Conservation (phyloP, 1,140 invertebrate genomes). For the Diabrotica undecimpunctata region DNA sequence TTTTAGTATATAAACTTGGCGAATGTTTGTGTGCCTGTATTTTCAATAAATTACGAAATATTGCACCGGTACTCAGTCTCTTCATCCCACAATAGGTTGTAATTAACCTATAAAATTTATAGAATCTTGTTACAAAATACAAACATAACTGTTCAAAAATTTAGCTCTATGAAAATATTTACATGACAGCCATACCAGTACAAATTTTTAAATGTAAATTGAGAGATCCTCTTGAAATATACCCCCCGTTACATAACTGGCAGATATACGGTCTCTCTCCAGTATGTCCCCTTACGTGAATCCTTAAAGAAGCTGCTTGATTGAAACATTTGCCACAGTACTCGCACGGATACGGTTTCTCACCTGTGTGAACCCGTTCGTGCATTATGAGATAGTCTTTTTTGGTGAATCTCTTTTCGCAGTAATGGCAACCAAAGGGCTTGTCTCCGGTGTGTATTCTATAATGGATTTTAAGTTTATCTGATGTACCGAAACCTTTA, state of each 20-base stretch:
- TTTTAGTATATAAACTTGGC: no score
- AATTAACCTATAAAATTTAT: no score
- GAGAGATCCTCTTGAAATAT: slow-evolving; percentile 36
- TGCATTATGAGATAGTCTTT: slow-evolving; percentile 57
- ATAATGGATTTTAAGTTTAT: slow-evolving; percentile 60
- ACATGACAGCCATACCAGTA: slow-evolving; percentile 15
- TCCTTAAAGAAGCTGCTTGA: slow-evolving; percentile 46
- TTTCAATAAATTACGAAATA: no score
- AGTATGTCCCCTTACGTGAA: slow-evolving; percentile 50
- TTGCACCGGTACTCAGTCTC: no score
- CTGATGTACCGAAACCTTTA: slow-evolving; percentile 55
- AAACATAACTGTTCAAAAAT: no score
- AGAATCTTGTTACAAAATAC: no score
- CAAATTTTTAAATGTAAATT: slow-evolving; percentile 43
- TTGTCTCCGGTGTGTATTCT: slow-evolving; percentile 55
- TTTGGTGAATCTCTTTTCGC: slow-evolving; percentile 52
- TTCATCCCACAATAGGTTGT: no score
- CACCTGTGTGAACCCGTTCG: slow-evolving; percentile 55
- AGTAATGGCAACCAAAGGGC: slow-evolving; percentile 52
- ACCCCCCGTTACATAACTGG: slow-evolving; percentile 38
- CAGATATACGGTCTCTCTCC: slow-evolving; percentile 44
- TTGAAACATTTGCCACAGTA: slow-evolving; percentile 56
- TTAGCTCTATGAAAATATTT: background rate
- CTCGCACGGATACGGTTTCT: slow-evolving; percentile 53
- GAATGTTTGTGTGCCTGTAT: no score